Percentiles rank a stretch among this genome's conserved stretches.
Conservation (phyloP, 2,113 vertebrate species). For the Cottus gobio region DNA sequence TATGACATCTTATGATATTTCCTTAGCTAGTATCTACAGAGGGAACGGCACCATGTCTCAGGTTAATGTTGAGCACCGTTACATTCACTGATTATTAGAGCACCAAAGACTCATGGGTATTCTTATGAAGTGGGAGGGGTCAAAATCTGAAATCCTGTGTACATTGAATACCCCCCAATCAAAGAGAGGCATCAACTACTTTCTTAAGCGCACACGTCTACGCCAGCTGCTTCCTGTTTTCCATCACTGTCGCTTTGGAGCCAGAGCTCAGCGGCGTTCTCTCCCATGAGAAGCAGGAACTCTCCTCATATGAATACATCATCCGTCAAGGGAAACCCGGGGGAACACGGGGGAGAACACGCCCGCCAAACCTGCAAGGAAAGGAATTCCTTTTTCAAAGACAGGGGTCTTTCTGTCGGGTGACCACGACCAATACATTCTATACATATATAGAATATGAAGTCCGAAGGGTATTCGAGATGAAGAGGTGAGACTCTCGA, state of each 20-base stretch:
- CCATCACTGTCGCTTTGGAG: not conserved
- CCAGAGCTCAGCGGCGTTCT: not conserved
- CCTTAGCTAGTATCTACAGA: not conserved
- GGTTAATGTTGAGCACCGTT: slow-evolving; percentile 4
- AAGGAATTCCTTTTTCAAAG: slow-evolving; percentile 2
- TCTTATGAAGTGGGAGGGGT: not conserved
- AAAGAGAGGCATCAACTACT: not conserved
- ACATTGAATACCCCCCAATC: not conserved
- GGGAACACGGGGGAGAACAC: not conserved
- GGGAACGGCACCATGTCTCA: slow-evolving; percentile 22
- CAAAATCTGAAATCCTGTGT: not conserved
- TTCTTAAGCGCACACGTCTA: not conserved
- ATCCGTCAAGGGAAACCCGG: not conserved
- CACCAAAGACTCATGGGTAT: not conserved
- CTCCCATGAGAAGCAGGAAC: not conserved
- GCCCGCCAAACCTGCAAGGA: not conserved
- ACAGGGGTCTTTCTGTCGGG: not conserved
- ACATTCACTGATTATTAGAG: not conserved
- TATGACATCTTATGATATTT: not conserved
- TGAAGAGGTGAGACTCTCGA: not conserved
- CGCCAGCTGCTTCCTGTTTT: not conserved
- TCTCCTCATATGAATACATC: not conserved
- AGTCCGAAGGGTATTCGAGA: not conserved
- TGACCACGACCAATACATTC: slow-evolving; percentile 18
- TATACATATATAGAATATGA: not conserved